A percentile compares a stretch with the other conserved stretches of the same genome.
phyloP scores from a whole-genome alignment of 1,140 invertebrate genomes.

The Eriocheir sinensis region DNA sequence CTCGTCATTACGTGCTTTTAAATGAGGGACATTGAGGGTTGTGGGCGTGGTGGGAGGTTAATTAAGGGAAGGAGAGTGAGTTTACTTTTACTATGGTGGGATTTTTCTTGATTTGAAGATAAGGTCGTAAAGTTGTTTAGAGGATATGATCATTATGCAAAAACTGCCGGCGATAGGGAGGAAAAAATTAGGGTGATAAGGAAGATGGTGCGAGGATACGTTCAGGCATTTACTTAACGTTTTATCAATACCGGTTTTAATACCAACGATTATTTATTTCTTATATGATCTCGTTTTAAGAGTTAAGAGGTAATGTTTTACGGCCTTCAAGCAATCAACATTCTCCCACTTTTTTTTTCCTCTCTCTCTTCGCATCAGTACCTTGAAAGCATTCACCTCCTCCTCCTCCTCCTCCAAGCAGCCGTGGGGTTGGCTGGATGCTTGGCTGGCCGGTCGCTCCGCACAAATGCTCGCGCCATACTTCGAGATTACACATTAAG shows the following conservation, averaged over 20 bases:
- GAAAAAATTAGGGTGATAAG: background rate
- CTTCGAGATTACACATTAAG: constrained; percentile 18
- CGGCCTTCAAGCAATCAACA: no score
- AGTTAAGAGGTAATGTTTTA: no score
- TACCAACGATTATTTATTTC: no score
- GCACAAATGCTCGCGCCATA: background rate
- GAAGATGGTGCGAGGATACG: background rate
- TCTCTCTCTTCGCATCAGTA: background rate
- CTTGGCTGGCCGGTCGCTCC: no score
- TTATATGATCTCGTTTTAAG: no score
- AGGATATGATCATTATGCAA: background rate
- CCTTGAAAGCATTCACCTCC: background rate
- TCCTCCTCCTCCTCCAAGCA: background rate
- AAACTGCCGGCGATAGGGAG: background rate
- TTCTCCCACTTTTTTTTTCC: constrained; percentile 5
- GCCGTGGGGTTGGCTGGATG: background rate
- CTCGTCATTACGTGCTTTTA: background rate
- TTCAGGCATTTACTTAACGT: background rate
- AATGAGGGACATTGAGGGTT: background rate
- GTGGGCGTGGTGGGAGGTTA: background rate
- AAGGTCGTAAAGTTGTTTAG: background rate
- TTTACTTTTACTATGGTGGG: no score
- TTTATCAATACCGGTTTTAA: background rate
- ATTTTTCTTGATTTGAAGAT: no score
- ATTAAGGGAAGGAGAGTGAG: background rate